Percentiles rank a stretch among this genome's conserved stretches.
phyloP scores from a whole-genome alignment of 2,888 invertebrate genomes.

The Xestia ashworthii region DNA sequence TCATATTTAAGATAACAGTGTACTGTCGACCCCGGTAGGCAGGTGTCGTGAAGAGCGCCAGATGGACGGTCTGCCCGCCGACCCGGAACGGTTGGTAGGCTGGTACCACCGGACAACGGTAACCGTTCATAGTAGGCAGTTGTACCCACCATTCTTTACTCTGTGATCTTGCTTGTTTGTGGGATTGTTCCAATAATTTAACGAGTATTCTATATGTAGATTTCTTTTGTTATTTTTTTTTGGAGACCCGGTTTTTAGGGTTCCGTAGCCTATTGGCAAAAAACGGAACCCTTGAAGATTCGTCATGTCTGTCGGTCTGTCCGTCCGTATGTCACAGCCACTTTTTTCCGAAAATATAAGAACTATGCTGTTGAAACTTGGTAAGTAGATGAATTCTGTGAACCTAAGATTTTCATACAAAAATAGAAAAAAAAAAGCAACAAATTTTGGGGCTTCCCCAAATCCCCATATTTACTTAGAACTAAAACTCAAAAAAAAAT shows the following conservation, averaged over 20 bases:
- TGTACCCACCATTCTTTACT: slow-evolving; percentile 33
- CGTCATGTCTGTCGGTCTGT: too few species aligned
- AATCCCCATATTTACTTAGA: too few species aligned
- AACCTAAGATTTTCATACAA: too few species aligned
- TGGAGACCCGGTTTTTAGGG: background rate
- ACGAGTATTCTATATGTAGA: background rate
- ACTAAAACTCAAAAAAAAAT: too few species aligned
- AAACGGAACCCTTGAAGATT: too few species aligned
- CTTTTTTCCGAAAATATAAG: too few species aligned
- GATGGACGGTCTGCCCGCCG: slow-evolving; percentile 71
- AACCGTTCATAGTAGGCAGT: slow-evolving; percentile 27
- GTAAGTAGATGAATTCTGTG: too few species aligned
- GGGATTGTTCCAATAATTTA: slow-evolving; percentile 27
- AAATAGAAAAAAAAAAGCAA: too few species aligned
- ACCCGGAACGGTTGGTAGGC: slow-evolving; percentile 67
- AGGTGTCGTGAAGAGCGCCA: slow-evolving; percentile 66
- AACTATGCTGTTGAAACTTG: too few species aligned
- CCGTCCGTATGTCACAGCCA: too few species aligned
- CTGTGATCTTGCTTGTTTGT: slow-evolving; percentile 32
- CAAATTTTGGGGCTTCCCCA: too few species aligned
- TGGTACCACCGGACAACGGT: slow-evolving; percentile 54
- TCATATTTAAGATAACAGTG: slow-evolving; percentile 36
- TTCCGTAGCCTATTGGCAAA: too few species aligned
- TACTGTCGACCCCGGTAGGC: slow-evolving; percentile 44
- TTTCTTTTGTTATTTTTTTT: background rate